These are phyloP conservation scores for Prunella fulvescens DNA, from an alignment of 2,113 vertebrate genomes.

Conservation along the genomic window DNA sequence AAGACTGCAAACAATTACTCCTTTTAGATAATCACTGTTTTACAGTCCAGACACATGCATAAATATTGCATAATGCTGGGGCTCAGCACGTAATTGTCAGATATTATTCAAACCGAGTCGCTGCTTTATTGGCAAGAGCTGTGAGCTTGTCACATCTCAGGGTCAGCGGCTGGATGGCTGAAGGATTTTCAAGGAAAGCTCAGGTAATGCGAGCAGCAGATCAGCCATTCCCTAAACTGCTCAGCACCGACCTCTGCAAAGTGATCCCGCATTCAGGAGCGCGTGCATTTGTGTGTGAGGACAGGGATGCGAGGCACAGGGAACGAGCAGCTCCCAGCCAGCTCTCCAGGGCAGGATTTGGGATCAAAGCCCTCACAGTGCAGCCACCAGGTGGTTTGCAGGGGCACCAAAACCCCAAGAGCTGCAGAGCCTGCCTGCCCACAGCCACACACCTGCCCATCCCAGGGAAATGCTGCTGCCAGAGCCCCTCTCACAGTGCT, in stretches of 20 bases:
- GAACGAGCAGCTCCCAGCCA: background rate
- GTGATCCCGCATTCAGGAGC: accelerated
- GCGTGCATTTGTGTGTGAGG: accelerated
- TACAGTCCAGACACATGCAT: conserved; percentile 53
- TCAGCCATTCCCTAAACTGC: background rate
- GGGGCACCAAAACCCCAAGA: background rate
- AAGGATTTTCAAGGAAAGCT: background rate
- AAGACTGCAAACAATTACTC: conserved; percentile 62
- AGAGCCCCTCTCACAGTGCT: accelerated
- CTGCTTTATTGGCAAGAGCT: conserved; percentile 7
- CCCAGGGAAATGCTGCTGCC: background rate
- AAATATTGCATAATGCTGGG: conserved; percentile 55
- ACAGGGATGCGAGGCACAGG: background rate
- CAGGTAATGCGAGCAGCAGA: background rate
- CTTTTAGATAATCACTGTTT: conserved; percentile 67
- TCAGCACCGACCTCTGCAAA: background rate
- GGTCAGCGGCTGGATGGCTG: background rate
- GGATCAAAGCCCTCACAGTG: accelerated
- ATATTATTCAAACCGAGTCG: conserved; percentile 48
- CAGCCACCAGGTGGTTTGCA: accelerated
- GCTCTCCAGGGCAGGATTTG: background rate
- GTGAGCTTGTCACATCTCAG: conserved; percentile 1
- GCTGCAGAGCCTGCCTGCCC: background rate
- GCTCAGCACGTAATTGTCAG: conserved; percentile 62
- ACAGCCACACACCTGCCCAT: accelerated